Percentiles rank a stretch among this genome's conserved stretches.
Evolutionary conservation across 1,140 invertebrate species (phyloP).

Genomic region (Apis cerana): DNA sequence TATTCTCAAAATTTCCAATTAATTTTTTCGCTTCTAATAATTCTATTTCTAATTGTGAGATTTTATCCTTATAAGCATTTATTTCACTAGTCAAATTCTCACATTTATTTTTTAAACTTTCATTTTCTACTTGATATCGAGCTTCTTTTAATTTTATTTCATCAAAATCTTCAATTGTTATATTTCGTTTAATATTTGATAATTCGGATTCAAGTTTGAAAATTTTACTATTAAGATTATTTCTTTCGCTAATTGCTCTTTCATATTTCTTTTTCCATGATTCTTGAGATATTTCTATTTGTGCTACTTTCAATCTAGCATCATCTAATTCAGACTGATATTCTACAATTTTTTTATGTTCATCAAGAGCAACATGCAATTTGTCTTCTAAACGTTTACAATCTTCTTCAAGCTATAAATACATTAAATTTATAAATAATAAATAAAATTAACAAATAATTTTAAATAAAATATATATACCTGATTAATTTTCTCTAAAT

Average conservation of each 20-base stretch:
- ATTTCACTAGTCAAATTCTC: conserved; percentile 68
- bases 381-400: conserved; percentile 75
- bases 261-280: conserved; percentile 74
- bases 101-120: conserved; percentile 64
- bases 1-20: conserved; percentile 61
- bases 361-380: conserved; percentile 69
- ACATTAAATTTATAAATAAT: conserved; percentile 31
- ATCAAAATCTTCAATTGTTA: conserved; percentile 55
- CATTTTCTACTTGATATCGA: conserved; percentile 66
- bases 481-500: conserved; percentile 75
- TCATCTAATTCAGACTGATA: conserved; percentile 71
- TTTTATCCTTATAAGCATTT: conserved; percentile 65
- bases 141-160: conserved; percentile 58
- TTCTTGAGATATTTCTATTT: conserved; percentile 74
- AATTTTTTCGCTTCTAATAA: conserved; percentile 65
- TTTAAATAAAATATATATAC: conserved; percentile 53
- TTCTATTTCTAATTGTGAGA: conserved; percentile 69
- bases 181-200: conserved; percentile 57
- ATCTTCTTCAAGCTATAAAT: conserved; percentile 71
- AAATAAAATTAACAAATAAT: conserved; percentile 7
- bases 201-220: conserved; percentile 63
- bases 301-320: conserved; percentile 74
- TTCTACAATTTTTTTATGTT: conserved; percentile 70
- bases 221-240: conserved; percentile 60
- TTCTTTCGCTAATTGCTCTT: conserved; percentile 63